Base-by-base conservation (phyloP, 2,113 vertebrate species). In the Tor tambroides region DNA sequence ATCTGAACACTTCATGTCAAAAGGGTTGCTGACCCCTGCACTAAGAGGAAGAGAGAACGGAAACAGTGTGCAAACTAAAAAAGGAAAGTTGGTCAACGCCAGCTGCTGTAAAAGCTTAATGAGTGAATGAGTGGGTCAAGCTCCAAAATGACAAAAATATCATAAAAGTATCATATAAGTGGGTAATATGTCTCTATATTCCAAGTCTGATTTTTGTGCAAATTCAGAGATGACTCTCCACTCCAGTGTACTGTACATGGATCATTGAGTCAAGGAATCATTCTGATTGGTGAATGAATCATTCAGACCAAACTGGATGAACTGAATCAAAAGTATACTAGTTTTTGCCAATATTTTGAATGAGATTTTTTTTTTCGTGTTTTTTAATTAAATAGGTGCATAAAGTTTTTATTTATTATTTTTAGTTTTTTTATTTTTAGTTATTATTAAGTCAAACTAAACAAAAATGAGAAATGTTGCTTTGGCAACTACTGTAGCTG, bases 11-110 rank as follows among this genome's bases (percentile, higher is more conserved):
- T 26, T 75, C 11, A 8, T 26, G 72, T 46, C 72, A 46, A 9
- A 26, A 76, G 23, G 41, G 72, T 17, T 76, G 72, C 72, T 28
- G 72, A 75, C 72, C 72, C n/a, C 38, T 46, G 72, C 35, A n/a
- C 26, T 30, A 30, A 28, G 4, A 17, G 30, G 2, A 71, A 71
- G 67, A 10, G 17, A 35, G 32, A 38, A 10, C 2, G 3, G 38
- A 43, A n/a, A 26, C 38, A 41, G 71, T 23, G 38, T n/a, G 35
- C 11, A n/a, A 41, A 41, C 35, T 74, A 41, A 74, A 74, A 74
- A 41, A 43, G 12, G 71, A 10, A 72, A 35, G 19, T 23, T 38
- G 17, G 63, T 67, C 28, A 30, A 17, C 1, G 14, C 5, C 32
- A 35, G 32, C 32, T 19, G 14, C 30, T 17, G 14, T 38, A 65